Conservation (phyloP, 2,888 invertebrate genomes). For the Hedya salicella region DNA sequence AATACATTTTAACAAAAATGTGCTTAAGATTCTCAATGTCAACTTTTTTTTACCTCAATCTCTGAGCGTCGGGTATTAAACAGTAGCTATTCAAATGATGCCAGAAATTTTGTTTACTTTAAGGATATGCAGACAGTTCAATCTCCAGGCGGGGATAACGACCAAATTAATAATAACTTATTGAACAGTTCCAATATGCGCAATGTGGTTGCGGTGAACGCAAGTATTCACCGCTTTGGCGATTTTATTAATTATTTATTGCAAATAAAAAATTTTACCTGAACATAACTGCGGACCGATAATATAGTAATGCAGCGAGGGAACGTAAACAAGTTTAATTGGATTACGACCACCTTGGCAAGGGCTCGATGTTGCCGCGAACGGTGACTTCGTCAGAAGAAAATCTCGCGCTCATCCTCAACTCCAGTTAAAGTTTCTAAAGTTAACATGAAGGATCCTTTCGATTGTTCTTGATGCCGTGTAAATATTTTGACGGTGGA, state of each 20-base stretch:
- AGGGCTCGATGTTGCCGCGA: conserved; percentile 17
- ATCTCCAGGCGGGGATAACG: background rate
- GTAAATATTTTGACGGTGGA: conserved; percentile 14
- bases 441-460: background rate
- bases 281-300: background rate
- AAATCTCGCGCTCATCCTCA: background rate
- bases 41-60: background rate
- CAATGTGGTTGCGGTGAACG: background rate
- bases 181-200: background rate
- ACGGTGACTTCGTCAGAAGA: background rate
- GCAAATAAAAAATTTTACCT: conserved; percentile 4
- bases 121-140: background rate
- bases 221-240: conserved; percentile 7
- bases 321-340: conserved; percentile 23
- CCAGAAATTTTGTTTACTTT: background rate
- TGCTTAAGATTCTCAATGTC: too few relatives aligned
- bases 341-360: conserved; percentile 1
- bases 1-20: too few relatives aligned
- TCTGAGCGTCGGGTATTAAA: background rate
- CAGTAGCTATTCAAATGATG: background rate
- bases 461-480: background rate
- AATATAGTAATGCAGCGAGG: conserved; percentile 18
- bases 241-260: conserved; percentile 27
- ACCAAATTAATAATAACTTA: background rate
- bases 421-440: background rate